A percentile compares a stretch with the other conserved stretches of the same genome.
Evolutionary conservation across 2,888 invertebrate species (phyloP).

Genomic region (Pandemis corylana): DNA sequence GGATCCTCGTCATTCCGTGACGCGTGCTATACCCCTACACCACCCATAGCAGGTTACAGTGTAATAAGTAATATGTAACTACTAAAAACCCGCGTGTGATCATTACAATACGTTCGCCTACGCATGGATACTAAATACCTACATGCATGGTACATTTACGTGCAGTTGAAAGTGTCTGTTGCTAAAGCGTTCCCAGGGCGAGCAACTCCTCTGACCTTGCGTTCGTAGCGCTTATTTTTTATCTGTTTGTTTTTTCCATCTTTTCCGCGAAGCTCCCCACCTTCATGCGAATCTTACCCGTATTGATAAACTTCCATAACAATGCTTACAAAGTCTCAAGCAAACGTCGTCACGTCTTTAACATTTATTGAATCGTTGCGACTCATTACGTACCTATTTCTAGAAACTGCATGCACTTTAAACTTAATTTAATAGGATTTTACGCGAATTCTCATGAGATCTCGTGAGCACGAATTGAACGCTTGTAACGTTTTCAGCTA

Average conservation of each 20-base stretch:
- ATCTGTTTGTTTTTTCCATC: constrained; percentile 69
- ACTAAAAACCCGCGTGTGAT: constrained; percentile 13
- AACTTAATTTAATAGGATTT: not conserved
- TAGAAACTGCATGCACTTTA: constrained; percentile 7
- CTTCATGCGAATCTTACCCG: constrained; percentile 49
- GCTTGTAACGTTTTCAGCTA: not conserved
- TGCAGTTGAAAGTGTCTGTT: constrained; percentile 71
- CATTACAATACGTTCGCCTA: constrained; percentile 50
- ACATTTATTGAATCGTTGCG: constrained; percentile 46
- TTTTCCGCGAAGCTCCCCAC: constrained; percentile 71
- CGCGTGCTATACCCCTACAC: too few species aligned
- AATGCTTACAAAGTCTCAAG: constrained; percentile 36
- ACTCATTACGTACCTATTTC: constrained; percentile 10
- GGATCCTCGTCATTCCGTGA: too few species aligned
- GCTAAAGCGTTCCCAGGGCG: constrained; percentile 68
- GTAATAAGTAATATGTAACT: constrained; percentile 15
- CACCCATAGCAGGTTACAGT: too few species aligned
- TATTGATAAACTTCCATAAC: constrained; percentile 38
- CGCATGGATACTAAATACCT: constrained; percentile 42
- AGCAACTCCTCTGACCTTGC: constrained; percentile 78
- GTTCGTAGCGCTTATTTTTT: constrained; percentile 73
- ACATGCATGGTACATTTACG: constrained; percentile 24
- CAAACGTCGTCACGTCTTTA: constrained; percentile 52
- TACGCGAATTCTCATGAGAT: not conserved
- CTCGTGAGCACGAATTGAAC: not conserved